phyloP scores from a whole-genome alignment of 2,797 vertebrate genomes.

The Microcaecilia unicolor region DNA sequence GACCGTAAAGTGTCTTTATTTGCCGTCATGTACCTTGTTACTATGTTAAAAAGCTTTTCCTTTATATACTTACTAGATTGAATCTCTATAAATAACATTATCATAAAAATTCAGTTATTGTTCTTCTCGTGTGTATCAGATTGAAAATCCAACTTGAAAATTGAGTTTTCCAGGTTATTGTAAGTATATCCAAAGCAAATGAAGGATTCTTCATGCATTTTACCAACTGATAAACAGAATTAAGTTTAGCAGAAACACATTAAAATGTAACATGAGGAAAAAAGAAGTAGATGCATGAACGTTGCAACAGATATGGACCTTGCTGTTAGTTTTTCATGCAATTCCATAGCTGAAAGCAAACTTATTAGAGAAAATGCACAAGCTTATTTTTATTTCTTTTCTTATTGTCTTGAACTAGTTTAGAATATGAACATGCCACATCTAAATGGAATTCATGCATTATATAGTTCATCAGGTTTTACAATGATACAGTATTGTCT shows the following conservation, averaged over 20 bases:
- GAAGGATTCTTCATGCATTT: conserved; percentile 19
- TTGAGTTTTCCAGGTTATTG: conserved; percentile 41
- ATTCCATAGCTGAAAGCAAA: conserved; percentile 12
- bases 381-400: conserved; percentile 15
- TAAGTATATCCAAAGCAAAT: conserved; percentile 31
- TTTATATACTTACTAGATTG: conserved; percentile 16
- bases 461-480: conserved; percentile 3
- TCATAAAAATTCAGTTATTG: conserved; percentile 22
- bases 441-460: neutral
- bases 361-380: conserved; percentile 24
- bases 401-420: conserved; percentile 17
- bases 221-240: conserved; percentile 38
- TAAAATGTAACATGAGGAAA: conserved; percentile 27
- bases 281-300: conserved; percentile 1
- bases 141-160: conserved; percentile 43
- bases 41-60: too few relatives aligned
- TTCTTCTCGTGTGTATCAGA: conserved; percentile 27
- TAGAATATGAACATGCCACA: conserved; percentile 5
- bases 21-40: too few relatives aligned
- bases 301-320: neutral
- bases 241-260: conserved; percentile 34
- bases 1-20: too few relatives aligned
- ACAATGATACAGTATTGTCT: conserved; percentile 6
- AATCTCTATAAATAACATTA: conserved; percentile 21
- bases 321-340: conserved; percentile 16